phyloP scores from a whole-genome alignment of 2,888 invertebrate species.

The Habroteleia sp. region DNA sequence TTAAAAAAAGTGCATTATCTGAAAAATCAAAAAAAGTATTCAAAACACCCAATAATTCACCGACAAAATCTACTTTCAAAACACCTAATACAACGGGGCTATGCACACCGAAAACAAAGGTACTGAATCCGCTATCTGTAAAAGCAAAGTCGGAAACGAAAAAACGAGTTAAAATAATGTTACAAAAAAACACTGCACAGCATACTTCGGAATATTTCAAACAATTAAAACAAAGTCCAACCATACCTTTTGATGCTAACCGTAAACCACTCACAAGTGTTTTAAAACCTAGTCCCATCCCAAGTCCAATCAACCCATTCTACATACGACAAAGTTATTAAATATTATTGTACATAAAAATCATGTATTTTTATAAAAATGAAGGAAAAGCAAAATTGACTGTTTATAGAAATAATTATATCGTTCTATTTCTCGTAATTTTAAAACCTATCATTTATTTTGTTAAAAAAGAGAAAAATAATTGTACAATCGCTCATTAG shows the following conservation, averaged over 20 bases:
- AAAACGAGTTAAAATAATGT: conserved; percentile 88
- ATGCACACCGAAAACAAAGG: conserved; percentile 8
- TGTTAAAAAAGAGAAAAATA: neutral
- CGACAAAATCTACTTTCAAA: neutral
- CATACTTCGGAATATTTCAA: conserved; percentile 88
- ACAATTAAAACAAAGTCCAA: conserved; percentile 87
- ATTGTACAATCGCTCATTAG: conserved; percentile 8
- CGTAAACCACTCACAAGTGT: conserved; percentile 87
- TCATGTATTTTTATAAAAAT: conserved; percentile 11
- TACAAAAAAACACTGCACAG: conserved; percentile 87
- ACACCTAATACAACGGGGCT: no score
- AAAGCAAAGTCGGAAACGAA: conserved; percentile 67
- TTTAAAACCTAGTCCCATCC: conserved; percentile 86
- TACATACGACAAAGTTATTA: conserved; percentile 82
- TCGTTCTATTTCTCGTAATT: no score
- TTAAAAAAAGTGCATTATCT: conserved; percentile 2
- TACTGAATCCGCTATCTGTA: conserved; percentile 28
- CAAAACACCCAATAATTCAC: conserved; percentile 1
- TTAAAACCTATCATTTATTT: no score
- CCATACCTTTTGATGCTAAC: conserved; percentile 88
- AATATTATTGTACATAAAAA: conserved; percentile 22
- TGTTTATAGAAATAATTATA: no score
- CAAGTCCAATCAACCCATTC: conserved; percentile 90
- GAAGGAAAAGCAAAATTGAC: conserved; percentile 1
- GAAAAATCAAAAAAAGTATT: conserved; percentile 3